phyloP scores from a whole-genome alignment of 2,888 invertebrate genomes.

The Chymomyza fuscimana region DNA sequence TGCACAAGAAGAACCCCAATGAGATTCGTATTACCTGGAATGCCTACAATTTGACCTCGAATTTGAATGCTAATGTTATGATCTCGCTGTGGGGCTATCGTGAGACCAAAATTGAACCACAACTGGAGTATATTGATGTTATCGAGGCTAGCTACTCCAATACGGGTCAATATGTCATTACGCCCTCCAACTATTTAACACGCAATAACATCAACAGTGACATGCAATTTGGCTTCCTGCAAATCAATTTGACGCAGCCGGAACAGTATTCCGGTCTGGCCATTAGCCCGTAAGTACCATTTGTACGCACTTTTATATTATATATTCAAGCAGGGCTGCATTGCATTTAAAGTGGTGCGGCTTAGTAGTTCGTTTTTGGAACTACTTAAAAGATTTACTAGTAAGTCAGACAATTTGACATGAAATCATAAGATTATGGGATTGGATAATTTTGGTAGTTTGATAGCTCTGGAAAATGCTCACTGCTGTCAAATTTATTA shows the following conservation, averaged over 20 bases:
- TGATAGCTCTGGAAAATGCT: too few relatives aligned
- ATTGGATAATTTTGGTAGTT: too few relatives aligned
- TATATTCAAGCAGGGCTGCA: background rate
- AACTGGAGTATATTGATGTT: slow-evolving; percentile 89
- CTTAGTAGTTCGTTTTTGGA: background rate
- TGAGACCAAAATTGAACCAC: slow-evolving; percentile 89
- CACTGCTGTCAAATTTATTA: too few relatives aligned
- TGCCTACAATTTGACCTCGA: slow-evolving; percentile 90
- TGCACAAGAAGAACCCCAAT: slow-evolving; percentile 87
- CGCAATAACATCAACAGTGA: slow-evolving; percentile 87
- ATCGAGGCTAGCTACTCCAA: slow-evolving; percentile 85
- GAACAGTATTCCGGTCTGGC: slow-evolving; percentile 83
- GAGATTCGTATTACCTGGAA: slow-evolving; percentile 92
- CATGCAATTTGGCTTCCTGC: slow-evolving; percentile 91
- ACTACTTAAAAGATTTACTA: too few relatives aligned
- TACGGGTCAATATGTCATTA: slow-evolving; percentile 86
- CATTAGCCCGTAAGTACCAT: slow-evolving; percentile 86
- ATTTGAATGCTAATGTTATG: slow-evolving; percentile 87
- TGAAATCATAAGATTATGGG: too few relatives aligned
- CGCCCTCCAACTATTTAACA: slow-evolving; percentile 86
- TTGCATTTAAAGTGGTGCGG: background rate
- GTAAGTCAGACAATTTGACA: too few relatives aligned
- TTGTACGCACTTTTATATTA: background rate
- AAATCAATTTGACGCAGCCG: slow-evolving; percentile 92
- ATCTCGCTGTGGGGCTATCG: slow-evolving; percentile 95